A percentile compares a stretch with the other conserved stretches of the same genome.
phyloP scores from a whole-genome alignment of 2,888 invertebrate genomes.

The Trachelus stipa region DNA sequence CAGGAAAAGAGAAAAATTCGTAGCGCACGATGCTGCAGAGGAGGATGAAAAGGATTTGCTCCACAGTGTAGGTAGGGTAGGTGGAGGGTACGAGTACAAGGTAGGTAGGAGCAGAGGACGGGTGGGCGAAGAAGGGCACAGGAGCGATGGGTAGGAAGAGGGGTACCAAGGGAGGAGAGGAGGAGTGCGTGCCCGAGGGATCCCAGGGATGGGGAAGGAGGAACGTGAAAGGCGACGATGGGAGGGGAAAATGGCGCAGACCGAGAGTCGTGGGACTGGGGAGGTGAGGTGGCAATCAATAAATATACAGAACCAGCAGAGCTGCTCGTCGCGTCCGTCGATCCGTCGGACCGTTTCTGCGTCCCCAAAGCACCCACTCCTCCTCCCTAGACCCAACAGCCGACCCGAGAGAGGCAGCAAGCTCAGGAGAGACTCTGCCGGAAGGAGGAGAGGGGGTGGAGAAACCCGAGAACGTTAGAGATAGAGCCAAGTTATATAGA shows the following conservation, averaged over 20 bases:
- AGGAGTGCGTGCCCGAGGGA: slow-evolving; percentile 7
- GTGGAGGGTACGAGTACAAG: background rate
- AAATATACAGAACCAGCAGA: slow-evolving; percentile 63
- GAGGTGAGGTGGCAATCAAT: slow-evolving; percentile 65
- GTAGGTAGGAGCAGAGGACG: background rate
- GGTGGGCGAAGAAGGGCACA: background rate
- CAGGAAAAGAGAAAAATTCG: slow-evolving; percentile 17
- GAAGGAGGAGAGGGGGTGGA: slow-evolving; percentile 14
- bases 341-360: slow-evolving; percentile 46
- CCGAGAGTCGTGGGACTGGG: slow-evolving; percentile 41
- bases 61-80: too few species aligned
- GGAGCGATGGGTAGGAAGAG: background rate
- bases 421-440: slow-evolving; percentile 17
- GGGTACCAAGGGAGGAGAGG: background rate
- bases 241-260: slow-evolving; percentile 40
- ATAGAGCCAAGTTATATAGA: slow-evolving; percentile 1
- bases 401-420: slow-evolving; percentile 26
- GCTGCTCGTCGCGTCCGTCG: slow-evolving; percentile 42
- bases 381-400: slow-evolving; percentile 24
- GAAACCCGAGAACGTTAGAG: slow-evolving; percentile 9
- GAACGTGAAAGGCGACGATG: slow-evolving; percentile 36
- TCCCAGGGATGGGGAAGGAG: slow-evolving; percentile 25
- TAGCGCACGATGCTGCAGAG: slow-evolving; percentile 35
- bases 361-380: slow-evolving; percentile 42
- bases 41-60: slow-evolving; percentile 16